Base-by-base conservation (phyloP, 2,113 vertebrate genomes). In the Oreotrochilus melanogaster region DNA sequence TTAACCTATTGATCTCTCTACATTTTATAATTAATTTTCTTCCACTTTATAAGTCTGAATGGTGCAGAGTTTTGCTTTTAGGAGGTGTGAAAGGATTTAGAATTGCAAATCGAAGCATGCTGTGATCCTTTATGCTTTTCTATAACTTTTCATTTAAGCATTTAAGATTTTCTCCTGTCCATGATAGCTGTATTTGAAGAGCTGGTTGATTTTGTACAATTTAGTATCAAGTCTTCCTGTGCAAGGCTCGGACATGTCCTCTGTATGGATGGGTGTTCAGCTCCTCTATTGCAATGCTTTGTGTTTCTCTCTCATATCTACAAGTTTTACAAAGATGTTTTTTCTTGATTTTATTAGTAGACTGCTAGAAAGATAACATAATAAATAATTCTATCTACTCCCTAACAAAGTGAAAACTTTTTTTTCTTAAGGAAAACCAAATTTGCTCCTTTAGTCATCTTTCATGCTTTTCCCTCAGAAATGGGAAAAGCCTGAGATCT, bases 1-100 rank as follows among this genome's bases (percentile, higher is more conserved):
- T 95, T 88, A 78, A 61, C 56, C n/a, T 74, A 39, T 56, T 4
- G n/a, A 84, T 90, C 21, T 71, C 25, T 62, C 39, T 57, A 28
- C 28, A 56, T 86, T 89, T 88, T 35, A 7, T 79, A 56, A 86
- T 88, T 92, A 27, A 53, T 83, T 95, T 93, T 7, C 51, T 93
- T 89, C 42, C 10, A 42, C 57, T 80, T 93, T 62, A 23, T 64
- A 31, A 37, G 43, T 74, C 65, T 74, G 28, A 9, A 51, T 72
- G 50, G 16, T 56, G 57, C 27, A 75, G 39, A 51, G 33, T 57
- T 93, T 75, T 89, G 54, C 71, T 83, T 74, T 93, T 66, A 83
- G 64, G 75, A 95, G 10, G 2, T 64, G 42, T 73, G 53, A 84
- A 93, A 79, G 80, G 35, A 57, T 50, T 45, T 37, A 14, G 45